Evolutionary conservation across 2,113 vertebrate species (phyloP).

Genomic region (Silurus meridionalis): DNA sequence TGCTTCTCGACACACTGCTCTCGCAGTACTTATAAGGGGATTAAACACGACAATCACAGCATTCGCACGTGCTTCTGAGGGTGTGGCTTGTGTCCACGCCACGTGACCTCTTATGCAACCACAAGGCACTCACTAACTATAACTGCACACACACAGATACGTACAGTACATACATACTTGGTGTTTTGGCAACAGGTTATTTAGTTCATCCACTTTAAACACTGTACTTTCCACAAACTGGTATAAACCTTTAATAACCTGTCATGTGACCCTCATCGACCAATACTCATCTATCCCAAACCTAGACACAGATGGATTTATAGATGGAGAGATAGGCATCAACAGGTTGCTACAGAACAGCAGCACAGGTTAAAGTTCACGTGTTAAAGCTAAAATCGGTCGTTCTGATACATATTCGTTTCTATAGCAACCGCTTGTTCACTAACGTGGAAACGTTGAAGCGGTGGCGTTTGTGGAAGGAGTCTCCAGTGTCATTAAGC

Average conservation of each 20-base stretch:
- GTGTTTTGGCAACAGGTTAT: neutral
- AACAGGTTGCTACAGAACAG: too few species aligned
- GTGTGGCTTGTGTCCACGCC: conserved; percentile 63
- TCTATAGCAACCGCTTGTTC: neutral
- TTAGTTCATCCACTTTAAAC: neutral
- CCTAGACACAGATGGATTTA: neutral
- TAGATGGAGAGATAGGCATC: neutral
- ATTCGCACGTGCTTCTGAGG: conserved; percentile 54
- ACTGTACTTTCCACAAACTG: neutral
- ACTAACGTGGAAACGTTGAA: neutral
- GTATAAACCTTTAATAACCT: neutral
- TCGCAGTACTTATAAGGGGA: neutral
- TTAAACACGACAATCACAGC: conserved; percentile 37
- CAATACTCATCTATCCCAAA: neutral
- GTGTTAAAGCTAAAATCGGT: too few species aligned
- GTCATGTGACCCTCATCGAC: neutral
- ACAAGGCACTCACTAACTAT: conserved; percentile 54
- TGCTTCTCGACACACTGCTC: neutral
- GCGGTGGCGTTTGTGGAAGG: too few species aligned
- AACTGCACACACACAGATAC: conserved; percentile 41
- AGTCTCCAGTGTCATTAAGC: neutral
- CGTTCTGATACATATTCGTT: neutral
- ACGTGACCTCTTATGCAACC: conserved; percentile 70
- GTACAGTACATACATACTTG: conserved; percentile 52
- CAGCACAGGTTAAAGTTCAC: too few species aligned